Percentiles rank a stretch among this genome's conserved stretches.
Evolutionary conservation across 2,797 vertebrate genomes (phyloP).

Genomic region (Nyctibius grandis): DNA sequence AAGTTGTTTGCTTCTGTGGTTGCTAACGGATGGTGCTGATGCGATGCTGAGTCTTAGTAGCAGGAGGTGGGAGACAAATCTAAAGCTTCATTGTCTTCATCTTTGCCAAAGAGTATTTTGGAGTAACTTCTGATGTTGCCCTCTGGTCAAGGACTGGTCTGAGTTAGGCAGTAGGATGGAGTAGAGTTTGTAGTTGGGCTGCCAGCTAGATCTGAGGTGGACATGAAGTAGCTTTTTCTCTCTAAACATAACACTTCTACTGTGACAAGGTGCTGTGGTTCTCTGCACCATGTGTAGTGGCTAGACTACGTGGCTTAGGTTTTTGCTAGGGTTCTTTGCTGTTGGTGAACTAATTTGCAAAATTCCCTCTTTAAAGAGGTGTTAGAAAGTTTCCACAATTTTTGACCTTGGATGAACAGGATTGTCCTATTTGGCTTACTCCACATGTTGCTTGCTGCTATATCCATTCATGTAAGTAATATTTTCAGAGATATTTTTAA

Average conservation of each 20-base stretch:
- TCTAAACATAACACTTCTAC: background rate
- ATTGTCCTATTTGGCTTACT: background rate
- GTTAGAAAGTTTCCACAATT: fast-evolving
- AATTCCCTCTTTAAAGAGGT: background rate
- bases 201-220: background rate
- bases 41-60: background rate
- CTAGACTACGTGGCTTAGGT: fast-evolving
- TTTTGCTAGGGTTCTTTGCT: background rate
- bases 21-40: background rate
- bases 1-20: background rate
- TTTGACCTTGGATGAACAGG: background rate
- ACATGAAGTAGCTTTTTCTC: background rate
- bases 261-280: background rate
- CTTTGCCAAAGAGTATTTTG: background rate
- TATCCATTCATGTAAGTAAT: background rate
- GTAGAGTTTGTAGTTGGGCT: background rate
- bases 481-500: background rate
- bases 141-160: background rate
- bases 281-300: background rate
- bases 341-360: background rate
- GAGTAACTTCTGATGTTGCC: background rate
- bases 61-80: background rate
- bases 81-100: background rate
- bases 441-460: background rate
- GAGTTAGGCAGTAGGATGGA: background rate